These are phyloP conservation scores for Eptatretus burgeri DNA, from an alignment of 2,113 vertebrate species.

Conservation along the genomic window DNA sequence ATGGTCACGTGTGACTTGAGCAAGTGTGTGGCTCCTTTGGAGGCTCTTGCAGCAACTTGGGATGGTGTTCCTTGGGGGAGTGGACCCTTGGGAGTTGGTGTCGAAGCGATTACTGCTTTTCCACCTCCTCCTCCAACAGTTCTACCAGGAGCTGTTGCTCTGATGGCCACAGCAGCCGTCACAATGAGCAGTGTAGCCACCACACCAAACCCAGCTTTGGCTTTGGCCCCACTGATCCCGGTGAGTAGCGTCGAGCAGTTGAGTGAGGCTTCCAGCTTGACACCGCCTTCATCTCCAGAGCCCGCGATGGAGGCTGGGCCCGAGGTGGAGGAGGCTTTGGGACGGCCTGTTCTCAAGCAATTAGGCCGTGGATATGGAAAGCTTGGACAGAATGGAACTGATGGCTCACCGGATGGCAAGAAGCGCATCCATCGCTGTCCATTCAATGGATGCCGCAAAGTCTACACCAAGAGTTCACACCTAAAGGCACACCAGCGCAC, in stretches of 20 bases:
- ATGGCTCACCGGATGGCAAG: neutral
- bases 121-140: neutral
- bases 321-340: neutral
- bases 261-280: conserved; percentile 1
- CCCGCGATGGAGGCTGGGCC: conserved; percentile 1
- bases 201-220: neutral
- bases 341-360: neutral
- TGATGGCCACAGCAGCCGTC: neutral
- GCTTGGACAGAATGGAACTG: too few relatives aligned
- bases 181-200: neutral
- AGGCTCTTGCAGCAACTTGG: too few relatives aligned
- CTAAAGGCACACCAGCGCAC: conserved; percentile 90
- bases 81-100: neutral
- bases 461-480: conserved; percentile 95
- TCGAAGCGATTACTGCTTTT: neutral
- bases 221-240: neutral
- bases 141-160: neutral
- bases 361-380: too few relatives aligned
- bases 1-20: too few relatives aligned
- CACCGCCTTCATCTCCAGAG: conserved; percentile 4
- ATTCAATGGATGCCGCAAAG: conserved; percentile 71
- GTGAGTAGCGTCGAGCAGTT: neutral
- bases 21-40: too few relatives aligned
- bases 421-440: conserved; percentile 3
- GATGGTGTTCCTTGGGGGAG: neutral